phyloP scores from a whole-genome alignment of 2,888 invertebrate species.

The Rhagium mordax region DNA sequence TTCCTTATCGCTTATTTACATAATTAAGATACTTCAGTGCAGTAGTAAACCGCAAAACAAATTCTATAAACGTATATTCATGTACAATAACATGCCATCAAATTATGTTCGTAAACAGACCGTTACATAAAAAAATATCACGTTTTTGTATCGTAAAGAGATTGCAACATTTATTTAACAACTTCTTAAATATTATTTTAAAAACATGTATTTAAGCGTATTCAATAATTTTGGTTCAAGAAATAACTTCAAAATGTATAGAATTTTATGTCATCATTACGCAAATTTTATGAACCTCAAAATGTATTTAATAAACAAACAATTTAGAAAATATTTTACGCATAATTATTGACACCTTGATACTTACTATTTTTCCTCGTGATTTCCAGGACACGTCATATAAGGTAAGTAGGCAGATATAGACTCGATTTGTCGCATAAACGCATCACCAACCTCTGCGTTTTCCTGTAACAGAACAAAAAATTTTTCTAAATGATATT shows the following conservation, averaged over 20 bases:
- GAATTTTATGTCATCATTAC: too few species aligned
- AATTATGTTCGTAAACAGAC: neutral
- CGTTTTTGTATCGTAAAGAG: neutral
- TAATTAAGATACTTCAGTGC: too few species aligned
- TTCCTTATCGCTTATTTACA: too few species aligned
- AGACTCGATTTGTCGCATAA: conserved; percentile 93
- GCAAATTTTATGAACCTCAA: too few species aligned
- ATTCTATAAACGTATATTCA: too few species aligned
- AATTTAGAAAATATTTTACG: too few species aligned
- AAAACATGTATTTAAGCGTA: too few species aligned
- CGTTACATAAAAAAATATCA: neutral
- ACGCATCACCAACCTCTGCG: conserved; percentile 89
- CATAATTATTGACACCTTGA: neutral
- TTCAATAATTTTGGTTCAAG: too few species aligned
- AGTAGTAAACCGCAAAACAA: too few species aligned
- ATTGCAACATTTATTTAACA: neutral
- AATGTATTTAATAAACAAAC: too few species aligned
- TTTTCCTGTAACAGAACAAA: conserved; percentile 74
- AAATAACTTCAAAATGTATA: too few species aligned
- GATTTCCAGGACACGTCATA: conserved; percentile 94
- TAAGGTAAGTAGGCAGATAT: conserved; percentile 93
- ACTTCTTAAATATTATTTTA: neutral
- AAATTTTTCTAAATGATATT: too few species aligned
- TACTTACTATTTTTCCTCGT: conserved; percentile 86
- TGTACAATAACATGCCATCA: neutral